Evolutionary conservation across 2,797 vertebrate genomes (phyloP), one percentile per base, ranked within the genome.

Genomic region (Galagoides demidoff): DNA sequence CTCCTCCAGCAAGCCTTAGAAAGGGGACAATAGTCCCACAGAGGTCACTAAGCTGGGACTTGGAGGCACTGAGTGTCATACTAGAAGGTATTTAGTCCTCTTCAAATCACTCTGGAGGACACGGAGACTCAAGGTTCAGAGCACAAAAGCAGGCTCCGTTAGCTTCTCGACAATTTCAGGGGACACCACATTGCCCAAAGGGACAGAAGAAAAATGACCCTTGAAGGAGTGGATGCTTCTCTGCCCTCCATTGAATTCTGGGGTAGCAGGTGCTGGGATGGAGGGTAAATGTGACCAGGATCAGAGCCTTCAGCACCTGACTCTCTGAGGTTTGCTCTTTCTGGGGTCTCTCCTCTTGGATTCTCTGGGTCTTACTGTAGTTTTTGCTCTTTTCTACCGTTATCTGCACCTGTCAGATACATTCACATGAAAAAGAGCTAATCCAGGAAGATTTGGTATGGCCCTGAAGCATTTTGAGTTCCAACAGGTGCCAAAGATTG

Each of bases 321-420:
- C 43, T 16, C 17, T 64, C 29, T 17, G 19, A n/a, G 61, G 13
- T 49, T 43, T 27, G 31, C 55, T 82, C 34, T 91, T 77, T 55
- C 25, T 0, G 17, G 31, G 29, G n/a, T 45, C 16, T 52, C 22
- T 61, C 49, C 16, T 81, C 49, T 73, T 45, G 13, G 25, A 74
- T 88, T 70, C 64, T 89, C 49, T 90, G 77, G 74, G 55, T 94
- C 68, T 77, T 52, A 20, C 25, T 66, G 43, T n/a, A 39, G 31
- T 82, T 85, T 96, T 94, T 39, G 43, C 61, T 87, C 57, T 37
- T 91, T 17, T 55, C 31, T 2, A 29, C 20, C 49, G 3, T 85
- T 45, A 74, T 74, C 81, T 85, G 2, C 11, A 39, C 68, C 37
- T 68, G 71, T 78, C 92, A 82, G 27, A 61, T 74, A 57, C 74